Evolutionary conservation across 1,140 invertebrate genomes (phyloP).

Genomic region (Neodiprion pinetum): DNA sequence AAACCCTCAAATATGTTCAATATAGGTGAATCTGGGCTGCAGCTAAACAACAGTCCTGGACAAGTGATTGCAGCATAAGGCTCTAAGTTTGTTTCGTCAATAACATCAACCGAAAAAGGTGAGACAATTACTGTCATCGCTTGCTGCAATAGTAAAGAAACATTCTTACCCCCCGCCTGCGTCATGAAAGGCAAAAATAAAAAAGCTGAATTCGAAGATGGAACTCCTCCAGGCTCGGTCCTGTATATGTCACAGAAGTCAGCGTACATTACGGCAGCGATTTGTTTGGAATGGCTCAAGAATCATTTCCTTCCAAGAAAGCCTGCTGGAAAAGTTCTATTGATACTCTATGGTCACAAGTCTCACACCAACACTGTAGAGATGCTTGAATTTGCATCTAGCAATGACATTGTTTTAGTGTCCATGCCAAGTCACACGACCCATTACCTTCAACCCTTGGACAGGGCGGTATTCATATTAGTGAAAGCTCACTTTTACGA

Average conservation of each 20-base stretch:
- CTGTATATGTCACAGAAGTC: conserved; percentile 50
- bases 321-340: conserved; percentile 43
- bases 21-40: conserved; percentile 54
- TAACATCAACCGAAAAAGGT: conserved; percentile 49
- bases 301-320: conserved; percentile 50
- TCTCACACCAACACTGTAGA: conserved; percentile 43
- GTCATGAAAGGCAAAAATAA: conserved; percentile 50
- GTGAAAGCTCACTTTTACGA: conserved; percentile 36
- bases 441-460: conserved; percentile 48
- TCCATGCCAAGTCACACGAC: conserved; percentile 53
- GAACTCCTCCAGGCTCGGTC: conserved; percentile 36
- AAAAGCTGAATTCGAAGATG: conserved; percentile 47
- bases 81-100: conserved; percentile 43
- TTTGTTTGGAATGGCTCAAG: conserved; percentile 51
- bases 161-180: conserved; percentile 41
- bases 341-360: conserved; percentile 55
- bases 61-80: conserved; percentile 51
- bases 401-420: conserved; percentile 50
- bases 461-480: conserved; percentile 42
- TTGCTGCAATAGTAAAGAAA: conserved; percentile 41
- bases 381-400: conserved; percentile 41
- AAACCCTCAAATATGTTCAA: conserved; percentile 52
- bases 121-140: conserved; percentile 2
- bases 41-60: conserved; percentile 51
- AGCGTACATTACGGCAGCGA: conserved; percentile 44